Evolutionary conservation across 2,113 vertebrate genomes (phyloP).

Genomic region (Jacana jacana): DNA sequence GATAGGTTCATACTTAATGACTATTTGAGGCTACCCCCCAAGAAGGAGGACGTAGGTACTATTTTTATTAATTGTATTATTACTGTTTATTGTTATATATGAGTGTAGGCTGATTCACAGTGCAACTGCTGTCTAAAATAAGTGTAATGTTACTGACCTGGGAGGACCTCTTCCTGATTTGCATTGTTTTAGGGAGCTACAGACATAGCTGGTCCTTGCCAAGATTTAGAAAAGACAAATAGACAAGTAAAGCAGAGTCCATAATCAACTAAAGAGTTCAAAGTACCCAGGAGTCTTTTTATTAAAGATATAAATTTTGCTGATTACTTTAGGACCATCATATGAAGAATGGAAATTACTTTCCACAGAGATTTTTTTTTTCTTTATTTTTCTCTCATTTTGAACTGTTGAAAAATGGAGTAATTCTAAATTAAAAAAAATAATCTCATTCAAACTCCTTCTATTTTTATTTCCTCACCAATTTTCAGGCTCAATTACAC

Average conservation of each 20-base stretch:
- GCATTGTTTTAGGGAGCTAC: background rate
- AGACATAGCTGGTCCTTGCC: background rate
- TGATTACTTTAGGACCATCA: background rate
- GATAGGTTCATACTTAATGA: fast-evolving
- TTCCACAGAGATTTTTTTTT: background rate
- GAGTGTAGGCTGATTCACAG: background rate
- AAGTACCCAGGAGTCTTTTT: background rate
- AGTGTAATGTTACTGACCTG: fast-evolving
- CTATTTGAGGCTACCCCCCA: background rate
- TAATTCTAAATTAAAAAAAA: background rate
- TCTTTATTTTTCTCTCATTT: background rate
- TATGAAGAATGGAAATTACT: background rate
- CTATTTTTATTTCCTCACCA: background rate
- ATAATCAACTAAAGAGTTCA: background rate
- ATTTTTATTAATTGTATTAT: background rate
- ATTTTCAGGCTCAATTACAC: background rate
- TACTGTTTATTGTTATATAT: background rate
- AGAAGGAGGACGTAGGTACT: background rate
- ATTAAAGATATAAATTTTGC: background rate
- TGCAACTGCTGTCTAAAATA: background rate
- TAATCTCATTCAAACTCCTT: background rate
- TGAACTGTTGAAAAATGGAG: background rate
- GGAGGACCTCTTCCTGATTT: background rate
- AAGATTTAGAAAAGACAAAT: background rate
- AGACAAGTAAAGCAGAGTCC: background rate